phyloP scores from a whole-genome alignment of 2,113 vertebrate genomes.

The Cygnus atratus region DNA sequence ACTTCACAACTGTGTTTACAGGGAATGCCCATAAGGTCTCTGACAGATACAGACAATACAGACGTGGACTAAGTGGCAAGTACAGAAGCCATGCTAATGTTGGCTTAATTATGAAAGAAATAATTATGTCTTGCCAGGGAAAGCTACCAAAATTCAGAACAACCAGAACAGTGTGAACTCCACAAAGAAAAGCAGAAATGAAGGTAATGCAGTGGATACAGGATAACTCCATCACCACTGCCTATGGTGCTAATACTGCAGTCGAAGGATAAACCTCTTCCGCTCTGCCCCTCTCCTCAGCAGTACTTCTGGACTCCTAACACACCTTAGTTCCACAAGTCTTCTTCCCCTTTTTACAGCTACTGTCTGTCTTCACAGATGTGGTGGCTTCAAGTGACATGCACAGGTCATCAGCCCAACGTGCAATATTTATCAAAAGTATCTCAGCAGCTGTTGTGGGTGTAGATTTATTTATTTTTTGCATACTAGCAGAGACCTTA shows the following conservation, averaged over 20 bases:
- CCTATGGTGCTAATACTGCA: not conserved
- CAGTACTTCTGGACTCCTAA: not conserved
- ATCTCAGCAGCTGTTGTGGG: fast-evolving
- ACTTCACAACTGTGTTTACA: not conserved
- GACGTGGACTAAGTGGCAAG: not conserved
- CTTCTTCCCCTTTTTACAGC: not conserved
- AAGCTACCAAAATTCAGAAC: not conserved
- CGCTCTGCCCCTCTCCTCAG: not conserved
- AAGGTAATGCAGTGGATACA: not conserved
- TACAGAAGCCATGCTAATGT: not conserved
- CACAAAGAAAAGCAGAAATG: not conserved
- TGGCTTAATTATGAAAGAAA: not conserved
- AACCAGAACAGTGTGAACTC: not conserved
- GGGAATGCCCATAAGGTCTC: not conserved
- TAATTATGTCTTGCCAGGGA: not conserved
- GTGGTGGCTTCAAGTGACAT: not conserved
- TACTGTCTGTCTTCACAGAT: not conserved
- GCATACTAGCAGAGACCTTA: not conserved
- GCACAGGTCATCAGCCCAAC: not conserved
- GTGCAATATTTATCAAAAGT: not conserved
- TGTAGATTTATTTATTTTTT: not conserved
- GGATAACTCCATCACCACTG: not conserved
- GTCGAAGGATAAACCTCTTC: not conserved
- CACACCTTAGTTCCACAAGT: not conserved
- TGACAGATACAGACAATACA: not conserved